Conservation (phyloP, 2,888 invertebrate species). For the Drosophila seclusa region DNA sequence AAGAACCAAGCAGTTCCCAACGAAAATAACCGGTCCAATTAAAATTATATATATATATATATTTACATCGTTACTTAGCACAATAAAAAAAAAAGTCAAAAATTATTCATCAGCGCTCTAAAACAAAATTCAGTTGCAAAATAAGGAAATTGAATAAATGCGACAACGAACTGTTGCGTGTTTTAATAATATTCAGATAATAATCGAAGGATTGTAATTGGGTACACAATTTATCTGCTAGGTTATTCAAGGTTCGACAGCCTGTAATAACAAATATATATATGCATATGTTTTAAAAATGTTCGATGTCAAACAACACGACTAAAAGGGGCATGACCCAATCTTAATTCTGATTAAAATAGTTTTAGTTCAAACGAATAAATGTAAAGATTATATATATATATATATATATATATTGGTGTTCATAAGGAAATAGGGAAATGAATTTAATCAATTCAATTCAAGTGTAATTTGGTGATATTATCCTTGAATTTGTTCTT, state of each 20-base stretch:
- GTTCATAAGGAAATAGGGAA: background rate
- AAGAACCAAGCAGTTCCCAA: background rate
- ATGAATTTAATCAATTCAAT: background rate
- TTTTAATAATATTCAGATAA: slow-evolving; percentile 9
- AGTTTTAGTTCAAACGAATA: background rate
- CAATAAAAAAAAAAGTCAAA: background rate
- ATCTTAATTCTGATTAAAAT: slow-evolving; percentile 43
- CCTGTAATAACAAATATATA: background rate
- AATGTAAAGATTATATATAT: background rate
- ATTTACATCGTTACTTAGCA: background rate
- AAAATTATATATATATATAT: background rate
- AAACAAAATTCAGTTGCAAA: background rate
- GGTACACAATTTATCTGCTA: background rate
- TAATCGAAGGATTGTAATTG: no score
- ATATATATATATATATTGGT: background rate
- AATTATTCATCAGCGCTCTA: background rate
- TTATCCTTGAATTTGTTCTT: background rate
- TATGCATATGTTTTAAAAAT: slow-evolving; percentile 13
- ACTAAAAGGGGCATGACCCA: slow-evolving; percentile 56
- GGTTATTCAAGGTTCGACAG: slow-evolving; percentile 20
- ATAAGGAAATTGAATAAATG: slow-evolving; percentile 1
- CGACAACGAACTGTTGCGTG: slow-evolving; percentile 6
- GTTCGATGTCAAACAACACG: slow-evolving; percentile 45
- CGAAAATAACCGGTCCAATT: background rate
- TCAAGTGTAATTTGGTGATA: background rate